Base-by-base conservation (phyloP, 2,113 vertebrate genomes). In the Perccottus glenii region DNA sequence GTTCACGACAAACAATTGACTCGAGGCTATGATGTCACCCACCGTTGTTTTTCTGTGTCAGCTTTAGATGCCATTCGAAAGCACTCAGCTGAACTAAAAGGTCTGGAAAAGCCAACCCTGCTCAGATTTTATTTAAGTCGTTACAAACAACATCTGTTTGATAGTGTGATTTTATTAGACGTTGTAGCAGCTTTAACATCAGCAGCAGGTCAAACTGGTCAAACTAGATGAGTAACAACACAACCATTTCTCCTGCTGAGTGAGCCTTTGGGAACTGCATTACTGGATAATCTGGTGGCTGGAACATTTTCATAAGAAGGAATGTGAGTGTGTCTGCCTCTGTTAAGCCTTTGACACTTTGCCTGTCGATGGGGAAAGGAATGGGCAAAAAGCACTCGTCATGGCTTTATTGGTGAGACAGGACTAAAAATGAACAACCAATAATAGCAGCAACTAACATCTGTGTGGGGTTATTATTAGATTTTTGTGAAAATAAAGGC, bases 21-120 rank as follows among this genome's bases (percentile, higher is more conserved):
- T 73, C 6, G 3, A 56, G 73, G 59, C 81, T 40, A 64, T 56
- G 58, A 42, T 60, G 64, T 67, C 38, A 8, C 57, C 12, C 19
- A 27, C 19, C 43, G 43, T 67, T 80, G 77, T 84, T 64, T 64
- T 42, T 52, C 16, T 49, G 58, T 11, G 46, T 38, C 1, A 0
- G 50, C 47, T 69, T 86, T 68, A 52, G 6, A 48, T 32, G 61
- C 27, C 62, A 70, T 80, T 84, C n/a, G 14, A 49, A 79, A 59
- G 48, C 64, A 43, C 51, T 82, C 75, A 86, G 75, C 77, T 64
- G 15, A 36, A 58, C 67, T 81, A 81, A 81, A 85, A 59, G 50
- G 65, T 72, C 52, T 55, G 32, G 78, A 78, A 27, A 87, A 70
- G 86, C 77, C 75, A 64, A 84, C 63, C 56, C 48, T 52, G 47